Base-by-base conservation (phyloP, 92 coral and sea anemone species). In the Meandrina meandrites region DNA sequence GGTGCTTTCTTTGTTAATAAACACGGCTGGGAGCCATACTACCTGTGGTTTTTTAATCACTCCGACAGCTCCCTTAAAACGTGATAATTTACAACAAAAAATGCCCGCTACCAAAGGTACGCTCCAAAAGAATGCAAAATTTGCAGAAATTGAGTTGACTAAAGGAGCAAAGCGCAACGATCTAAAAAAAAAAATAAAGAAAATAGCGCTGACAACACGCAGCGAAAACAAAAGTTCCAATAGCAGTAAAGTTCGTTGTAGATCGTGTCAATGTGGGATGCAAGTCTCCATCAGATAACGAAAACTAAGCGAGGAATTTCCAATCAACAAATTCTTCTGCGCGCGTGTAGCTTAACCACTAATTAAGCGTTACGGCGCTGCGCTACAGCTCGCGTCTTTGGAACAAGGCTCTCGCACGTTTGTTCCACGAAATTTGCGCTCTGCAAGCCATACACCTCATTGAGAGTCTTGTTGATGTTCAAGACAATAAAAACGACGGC, bases 1-100 rank as follows among this genome's bases (percentile, higher is more conserved):
- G 94, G 94, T 87, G 75, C 87, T 82, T 75, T 81, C 92, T 92
- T 92, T 92, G 94, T 92, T 83, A 90, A 86, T 79, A 84, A 92
- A 90, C 90, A 84, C 94, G 82, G 88, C 88, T 85, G 88, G 83
- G 56, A 76, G 77, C 76, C 88, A 85, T 76, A 67, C 74, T 28
- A 64, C 83, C 88, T 85, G 83, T 40, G 83, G 88, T 14, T 85
- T 76, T 77, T 66, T 85, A 45, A 66, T 85, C 76, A 78, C 88
- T 66, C 76, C 54, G 82, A 85, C 82, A 77, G 82, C 78, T 68
- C 78, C 50, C 67, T 50, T 70, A 82, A 82, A 70, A 68, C 77
- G 77, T 82, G 86, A 48, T 70, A 82, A 69, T 69, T 82, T 82
- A 31, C 34, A 66, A 45, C 36, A 17, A 45, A 62, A 36, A 62